Evolutionary conservation across 2,113 vertebrate species (phyloP), one percentile per base, ranked within the genome.

Genomic region (Eonycteris spelaea): DNA sequence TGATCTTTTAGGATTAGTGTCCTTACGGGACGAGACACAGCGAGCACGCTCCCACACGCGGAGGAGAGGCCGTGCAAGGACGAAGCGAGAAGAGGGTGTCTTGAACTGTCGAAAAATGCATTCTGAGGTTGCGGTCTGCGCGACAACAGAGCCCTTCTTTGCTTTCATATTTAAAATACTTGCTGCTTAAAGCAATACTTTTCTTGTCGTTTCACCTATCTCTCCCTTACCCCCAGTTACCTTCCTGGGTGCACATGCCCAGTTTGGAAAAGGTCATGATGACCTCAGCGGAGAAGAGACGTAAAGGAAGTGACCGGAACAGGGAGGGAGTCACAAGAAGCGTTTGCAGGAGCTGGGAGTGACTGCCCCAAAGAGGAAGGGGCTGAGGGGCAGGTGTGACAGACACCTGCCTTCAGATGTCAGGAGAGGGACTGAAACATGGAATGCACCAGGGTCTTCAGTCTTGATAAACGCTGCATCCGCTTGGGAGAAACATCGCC

Each of bases 31-130:
- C 74, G 45, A 83, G 30, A 24, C 19, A 15, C 28, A 24, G 35
- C 74, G 28, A 16, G 7, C 0, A 1, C 0, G 55, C 28, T 35
- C 35, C 45, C 3, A 6, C 12, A 18, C 9, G 53, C 67, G 35
- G 57, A 75, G 59, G 59, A 55, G 67, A 18, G 4, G 35, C 22
- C 30, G 6, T 24, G 22, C n/a, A 55, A 65, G 16, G 68, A 53
- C 35, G 30, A 65, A 65, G 35, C 35, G 43, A 45, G 30, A 45
- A 35, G 15, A 26, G 30, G 51, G 40, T 67, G 84, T 85, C 77
- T 75, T 14, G 18, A 92, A 86, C 26, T 48, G 80, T 6, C 77
- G 14, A 71, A n/a, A 35, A 18, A 33, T 57, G 10, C n/a, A 30
- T 67, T 88, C 35, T 83, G 43, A 13, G 74, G 13, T 28, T 53